Conservation (phyloP, 2,797 vertebrate species). For the Limosa lapponica region DNA sequence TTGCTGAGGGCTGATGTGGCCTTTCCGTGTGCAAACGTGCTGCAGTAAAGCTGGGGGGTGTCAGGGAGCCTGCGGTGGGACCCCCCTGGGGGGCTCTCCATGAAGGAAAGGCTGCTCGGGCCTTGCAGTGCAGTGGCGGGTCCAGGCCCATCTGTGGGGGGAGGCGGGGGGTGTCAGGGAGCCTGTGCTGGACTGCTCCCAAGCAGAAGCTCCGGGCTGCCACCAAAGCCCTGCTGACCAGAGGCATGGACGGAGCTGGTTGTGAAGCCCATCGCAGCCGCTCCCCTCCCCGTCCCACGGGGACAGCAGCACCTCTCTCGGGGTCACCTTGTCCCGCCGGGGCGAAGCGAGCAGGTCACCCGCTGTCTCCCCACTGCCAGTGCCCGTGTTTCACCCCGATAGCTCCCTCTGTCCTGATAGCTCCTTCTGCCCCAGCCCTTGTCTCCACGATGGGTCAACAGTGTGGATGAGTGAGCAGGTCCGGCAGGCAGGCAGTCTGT, state of each 20-base stretch:
- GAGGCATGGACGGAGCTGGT: accelerated
- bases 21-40: accelerated
- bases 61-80: accelerated
- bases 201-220: accelerated
- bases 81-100: no score
- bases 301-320: accelerated
- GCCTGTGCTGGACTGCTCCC: background rate
- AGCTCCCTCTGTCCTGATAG: background rate
- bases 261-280: background rate
- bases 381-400: accelerated
- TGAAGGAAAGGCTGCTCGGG: no score
- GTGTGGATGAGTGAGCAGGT: accelerated
- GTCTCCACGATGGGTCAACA: accelerated
- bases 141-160: no score
- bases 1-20: background rate
- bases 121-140: no score
- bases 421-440: background rate
- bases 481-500: background rate
- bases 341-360: accelerated
- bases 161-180: accelerated
- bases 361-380: background rate
- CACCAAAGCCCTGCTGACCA: background rate
- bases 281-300: accelerated
- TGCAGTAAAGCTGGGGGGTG: background rate
- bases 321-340: background rate